Evolutionary conservation across 2,113 vertebrate species (phyloP).

Genomic region (Catharus minimus): DNA sequence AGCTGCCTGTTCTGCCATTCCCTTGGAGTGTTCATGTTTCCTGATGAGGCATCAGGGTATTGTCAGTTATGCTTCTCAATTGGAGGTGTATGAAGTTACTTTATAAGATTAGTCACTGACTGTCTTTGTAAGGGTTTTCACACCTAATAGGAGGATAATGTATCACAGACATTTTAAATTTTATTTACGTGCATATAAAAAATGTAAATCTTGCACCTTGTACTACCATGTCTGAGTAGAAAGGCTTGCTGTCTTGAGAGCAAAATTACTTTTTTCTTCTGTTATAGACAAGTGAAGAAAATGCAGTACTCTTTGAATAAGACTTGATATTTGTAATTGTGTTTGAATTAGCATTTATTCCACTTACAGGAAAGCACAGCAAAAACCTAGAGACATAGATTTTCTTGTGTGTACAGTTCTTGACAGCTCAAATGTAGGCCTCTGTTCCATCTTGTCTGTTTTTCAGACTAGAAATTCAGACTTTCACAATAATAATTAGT

Average conservation of each 20-base stretch:
- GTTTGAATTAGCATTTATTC: background rate
- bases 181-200: background rate
- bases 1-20: background rate
- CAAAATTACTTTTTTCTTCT: background rate
- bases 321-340: background rate
- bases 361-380: background rate
- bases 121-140: background rate
- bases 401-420: background rate
- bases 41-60: background rate
- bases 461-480: constrained; percentile 32
- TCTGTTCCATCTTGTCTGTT: constrained; percentile 34
- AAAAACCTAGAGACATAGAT: background rate
- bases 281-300: background rate
- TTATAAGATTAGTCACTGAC: background rate
- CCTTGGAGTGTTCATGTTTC: background rate
- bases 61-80: background rate
- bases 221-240: background rate
- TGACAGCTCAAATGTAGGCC: background rate
- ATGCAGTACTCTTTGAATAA: background rate
- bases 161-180: background rate
- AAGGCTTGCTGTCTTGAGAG: background rate
- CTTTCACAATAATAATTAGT: constrained; percentile 58
- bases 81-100: background rate
- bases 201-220: background rate
- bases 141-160: background rate